Conservation (phyloP, 2,888 invertebrate species). For the Dolomedes plantarius region DNA sequence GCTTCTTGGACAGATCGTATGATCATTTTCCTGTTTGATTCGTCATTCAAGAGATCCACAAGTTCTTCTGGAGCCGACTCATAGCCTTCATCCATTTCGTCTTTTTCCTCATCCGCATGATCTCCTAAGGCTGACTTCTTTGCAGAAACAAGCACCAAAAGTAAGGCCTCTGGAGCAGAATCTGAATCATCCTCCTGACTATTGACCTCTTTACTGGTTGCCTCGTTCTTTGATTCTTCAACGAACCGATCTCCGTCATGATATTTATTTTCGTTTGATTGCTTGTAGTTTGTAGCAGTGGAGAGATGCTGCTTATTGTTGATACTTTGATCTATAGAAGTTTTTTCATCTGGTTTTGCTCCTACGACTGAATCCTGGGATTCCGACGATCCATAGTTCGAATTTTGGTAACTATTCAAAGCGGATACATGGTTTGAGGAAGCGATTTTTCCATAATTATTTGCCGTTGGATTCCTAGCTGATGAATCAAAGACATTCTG, state of each 20-base stretch:
- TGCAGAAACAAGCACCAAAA: conserved; percentile 41
- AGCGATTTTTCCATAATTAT: background rate
- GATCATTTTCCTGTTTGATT: conserved; percentile 25
- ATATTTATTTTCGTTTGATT: background rate
- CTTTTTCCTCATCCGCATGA: background rate
- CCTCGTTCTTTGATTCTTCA: background rate
- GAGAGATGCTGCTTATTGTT: no score
- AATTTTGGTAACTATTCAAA: background rate
- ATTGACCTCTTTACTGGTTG: background rate
- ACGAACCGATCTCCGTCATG: background rate
- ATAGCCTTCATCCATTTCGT: background rate
- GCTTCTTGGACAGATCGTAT: conserved; percentile 20
- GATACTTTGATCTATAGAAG: background rate
- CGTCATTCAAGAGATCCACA: background rate
- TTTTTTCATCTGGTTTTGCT: background rate
- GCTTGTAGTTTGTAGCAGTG: background rate
- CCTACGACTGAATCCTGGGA: background rate
- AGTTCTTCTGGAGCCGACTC: conserved; percentile 22
- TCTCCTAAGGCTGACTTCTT: conserved; percentile 1
- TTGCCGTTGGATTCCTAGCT: background rate
- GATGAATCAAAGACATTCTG: background rate
- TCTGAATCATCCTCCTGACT: background rate
- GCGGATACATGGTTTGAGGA: background rate
- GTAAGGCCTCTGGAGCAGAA: conserved; percentile 27
- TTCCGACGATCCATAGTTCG: background rate